Percentiles rank a stretch among this genome's conserved stretches.
Evolutionary conservation across 2,888 invertebrate species (phyloP).

Genomic region (Eucera pruinosa): DNA sequence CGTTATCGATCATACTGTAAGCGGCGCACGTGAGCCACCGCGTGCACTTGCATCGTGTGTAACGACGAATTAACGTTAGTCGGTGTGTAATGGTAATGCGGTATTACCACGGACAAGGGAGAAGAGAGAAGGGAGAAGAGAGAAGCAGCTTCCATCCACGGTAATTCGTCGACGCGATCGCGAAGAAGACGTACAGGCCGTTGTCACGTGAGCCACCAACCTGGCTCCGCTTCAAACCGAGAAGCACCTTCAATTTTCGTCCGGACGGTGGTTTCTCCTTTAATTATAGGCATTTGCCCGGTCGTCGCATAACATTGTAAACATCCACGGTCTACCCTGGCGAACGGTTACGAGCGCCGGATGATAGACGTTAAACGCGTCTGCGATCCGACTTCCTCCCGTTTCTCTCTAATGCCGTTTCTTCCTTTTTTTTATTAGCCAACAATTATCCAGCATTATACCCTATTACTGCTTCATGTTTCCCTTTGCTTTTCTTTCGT

Average conservation of each 20-base stretch:
- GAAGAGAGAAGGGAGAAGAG: too few species aligned
- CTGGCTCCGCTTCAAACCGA: too few species aligned
- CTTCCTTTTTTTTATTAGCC: too few species aligned
- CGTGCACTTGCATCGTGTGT: background rate
- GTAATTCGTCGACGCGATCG: slow-evolving; percentile 23
- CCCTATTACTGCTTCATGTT: too few species aligned
- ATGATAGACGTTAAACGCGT: slow-evolving; percentile 12
- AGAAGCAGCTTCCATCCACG: slow-evolving; percentile 5
- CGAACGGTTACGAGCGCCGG: slow-evolving; percentile 6
- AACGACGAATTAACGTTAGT: slow-evolving; percentile 42
- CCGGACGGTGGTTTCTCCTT: background rate
- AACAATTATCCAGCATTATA: too few species aligned
- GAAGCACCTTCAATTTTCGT: slow-evolving; percentile 23
- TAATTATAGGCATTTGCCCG: slow-evolving; percentile 44
- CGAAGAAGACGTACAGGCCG: slow-evolving; percentile 30
- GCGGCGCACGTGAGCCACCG: background rate
- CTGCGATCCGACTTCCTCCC: background rate
- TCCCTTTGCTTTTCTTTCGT: too few species aligned
- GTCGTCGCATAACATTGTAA: slow-evolving; percentile 47
- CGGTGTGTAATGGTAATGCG: slow-evolving; percentile 11
- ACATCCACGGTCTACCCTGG: background rate
- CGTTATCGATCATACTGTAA: slow-evolving; percentile 44
- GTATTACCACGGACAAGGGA: slow-evolving; percentile 16
- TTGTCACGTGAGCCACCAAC: slow-evolving; percentile 31
- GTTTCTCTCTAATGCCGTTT: too few species aligned